Conservation (phyloP, 1,140 invertebrate species). For the Apis laboriosa region DNA sequence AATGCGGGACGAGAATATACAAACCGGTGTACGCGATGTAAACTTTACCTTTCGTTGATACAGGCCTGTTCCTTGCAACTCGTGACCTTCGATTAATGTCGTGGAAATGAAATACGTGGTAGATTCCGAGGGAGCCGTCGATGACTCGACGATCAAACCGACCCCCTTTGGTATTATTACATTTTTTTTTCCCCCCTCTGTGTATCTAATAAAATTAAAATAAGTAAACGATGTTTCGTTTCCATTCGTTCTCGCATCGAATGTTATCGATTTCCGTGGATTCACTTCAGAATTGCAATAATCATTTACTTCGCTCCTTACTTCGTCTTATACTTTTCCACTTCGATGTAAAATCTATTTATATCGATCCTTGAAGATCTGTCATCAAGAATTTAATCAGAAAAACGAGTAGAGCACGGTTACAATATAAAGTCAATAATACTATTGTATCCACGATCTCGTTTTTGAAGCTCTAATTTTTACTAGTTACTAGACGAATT, state of each 20-base stretch:
- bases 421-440: constrained; percentile 21
- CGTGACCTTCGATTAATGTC: constrained; percentile 34
- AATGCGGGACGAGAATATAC: constrained; percentile 27
- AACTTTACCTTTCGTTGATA: constrained; percentile 53
- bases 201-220: neutral
- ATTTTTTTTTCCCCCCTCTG: no score
- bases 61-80: constrained; percentile 18
- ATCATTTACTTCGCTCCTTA: neutral
- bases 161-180: neutral
- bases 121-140: neutral
- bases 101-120: constrained; percentile 16
- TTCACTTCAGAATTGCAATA: neutral
- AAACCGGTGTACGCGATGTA: constrained; percentile 25
- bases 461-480: neutral
- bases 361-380: constrained; percentile 23
- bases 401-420: constrained; percentile 8
- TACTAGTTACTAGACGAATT: neutral
- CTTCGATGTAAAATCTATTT: neutral
- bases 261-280: neutral
- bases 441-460: constrained; percentile 23
- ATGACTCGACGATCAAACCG: neutral
- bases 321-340: neutral
- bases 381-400: constrained; percentile 29
- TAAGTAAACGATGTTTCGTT: neutral
- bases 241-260: neutral